phyloP scores from a whole-genome alignment of 2,888 invertebrate species.

The Polyploca ridens region DNA sequence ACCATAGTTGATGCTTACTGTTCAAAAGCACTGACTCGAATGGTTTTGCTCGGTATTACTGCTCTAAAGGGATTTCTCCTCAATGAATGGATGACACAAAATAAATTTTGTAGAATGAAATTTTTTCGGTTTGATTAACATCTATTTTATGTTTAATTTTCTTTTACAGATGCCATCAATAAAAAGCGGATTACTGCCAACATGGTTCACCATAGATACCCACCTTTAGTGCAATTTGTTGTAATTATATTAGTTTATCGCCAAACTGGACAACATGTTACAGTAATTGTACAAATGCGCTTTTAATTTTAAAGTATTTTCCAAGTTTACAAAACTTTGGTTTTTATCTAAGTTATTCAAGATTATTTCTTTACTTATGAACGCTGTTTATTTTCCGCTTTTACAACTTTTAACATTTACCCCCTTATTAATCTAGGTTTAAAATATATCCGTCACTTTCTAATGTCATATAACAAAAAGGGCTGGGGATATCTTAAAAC shows the following conservation, averaged over 20 bases:
- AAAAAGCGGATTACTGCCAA: neutral
- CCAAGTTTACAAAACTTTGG: conserved; percentile 14
- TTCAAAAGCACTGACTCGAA: too few species aligned
- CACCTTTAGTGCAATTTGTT: conserved; percentile 59
- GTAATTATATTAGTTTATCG: conserved; percentile 11
- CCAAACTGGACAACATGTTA: neutral
- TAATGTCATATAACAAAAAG: too few species aligned
- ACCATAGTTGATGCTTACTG: too few species aligned
- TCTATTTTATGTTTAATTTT: neutral
- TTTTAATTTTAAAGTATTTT: conserved; percentile 12
- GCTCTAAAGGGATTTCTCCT: too few species aligned
- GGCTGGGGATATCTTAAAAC: too few species aligned
- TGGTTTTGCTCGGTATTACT: too few species aligned
- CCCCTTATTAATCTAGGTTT: too few species aligned
- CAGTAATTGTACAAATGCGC: conserved; percentile 2
- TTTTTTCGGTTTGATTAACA: neutral
- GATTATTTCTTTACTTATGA: neutral
- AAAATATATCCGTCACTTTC: too few species aligned
- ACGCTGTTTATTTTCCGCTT: neutral
- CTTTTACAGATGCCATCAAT: conserved; percentile 45
- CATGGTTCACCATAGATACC: conserved; percentile 31
- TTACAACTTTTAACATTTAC: too few species aligned
- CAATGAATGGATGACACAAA: too few species aligned
- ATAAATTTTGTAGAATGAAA: too few species aligned
- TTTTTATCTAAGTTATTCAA: conserved; percentile 3